Conservation (phyloP, 2,113 vertebrate species). For the Propithecus coquereli region DNA sequence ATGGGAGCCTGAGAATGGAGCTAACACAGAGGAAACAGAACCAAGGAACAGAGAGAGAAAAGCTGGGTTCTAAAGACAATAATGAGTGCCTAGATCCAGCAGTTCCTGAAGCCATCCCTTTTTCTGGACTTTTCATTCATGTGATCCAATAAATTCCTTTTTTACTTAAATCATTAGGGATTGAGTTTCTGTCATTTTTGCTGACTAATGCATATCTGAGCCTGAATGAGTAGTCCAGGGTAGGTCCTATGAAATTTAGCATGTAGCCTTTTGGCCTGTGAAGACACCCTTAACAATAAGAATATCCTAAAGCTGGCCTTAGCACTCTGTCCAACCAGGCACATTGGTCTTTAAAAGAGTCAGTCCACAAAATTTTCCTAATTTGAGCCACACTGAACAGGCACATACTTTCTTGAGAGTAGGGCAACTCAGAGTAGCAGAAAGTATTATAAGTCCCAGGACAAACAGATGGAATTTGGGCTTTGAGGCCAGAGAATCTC, state of each 20-base stretch:
- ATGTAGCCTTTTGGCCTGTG: neutral
- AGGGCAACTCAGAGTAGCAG: neutral
- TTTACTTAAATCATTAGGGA: neutral
- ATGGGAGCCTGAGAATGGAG: neutral
- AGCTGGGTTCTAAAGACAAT: neutral
- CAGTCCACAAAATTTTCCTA: neutral
- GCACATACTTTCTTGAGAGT: accelerated
- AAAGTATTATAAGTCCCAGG: neutral
- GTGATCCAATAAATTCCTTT: neutral
- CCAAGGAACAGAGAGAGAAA: neutral
- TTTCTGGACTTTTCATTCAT: neutral
- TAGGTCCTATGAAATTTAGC: neutral
- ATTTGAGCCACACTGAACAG: neutral
- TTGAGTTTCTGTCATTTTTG: neutral
- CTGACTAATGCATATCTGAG: neutral
- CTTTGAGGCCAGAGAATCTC: neutral
- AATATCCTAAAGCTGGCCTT: neutral
- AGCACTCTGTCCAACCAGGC: neutral
- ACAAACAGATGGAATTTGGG: neutral
- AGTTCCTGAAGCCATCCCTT: neutral
- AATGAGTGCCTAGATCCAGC: neutral
- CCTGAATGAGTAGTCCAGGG: neutral
- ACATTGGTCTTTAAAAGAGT: neutral
- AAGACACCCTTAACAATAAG: neutral
- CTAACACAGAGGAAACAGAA: neutral